phyloP scores from a whole-genome alignment of 2,797 vertebrate species.

The Thamnophis elegans region DNA sequence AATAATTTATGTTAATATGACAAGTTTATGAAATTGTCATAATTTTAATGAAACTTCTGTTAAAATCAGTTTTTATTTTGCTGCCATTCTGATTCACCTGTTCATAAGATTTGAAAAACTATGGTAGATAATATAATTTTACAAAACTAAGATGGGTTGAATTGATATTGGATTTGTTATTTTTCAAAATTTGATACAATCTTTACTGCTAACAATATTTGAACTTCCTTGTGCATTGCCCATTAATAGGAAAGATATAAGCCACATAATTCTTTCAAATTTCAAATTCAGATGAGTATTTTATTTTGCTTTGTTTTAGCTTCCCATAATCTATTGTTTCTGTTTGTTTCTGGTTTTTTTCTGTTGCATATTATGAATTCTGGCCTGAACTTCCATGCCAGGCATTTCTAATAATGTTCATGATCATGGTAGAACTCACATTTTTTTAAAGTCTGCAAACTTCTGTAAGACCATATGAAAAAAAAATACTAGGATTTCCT shows the following conservation, averaged over 20 bases:
- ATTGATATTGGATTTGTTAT: not conserved
- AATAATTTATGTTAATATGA: not conserved
- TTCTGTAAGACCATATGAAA: not conserved
- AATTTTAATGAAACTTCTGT: not conserved
- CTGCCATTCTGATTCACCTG: not conserved
- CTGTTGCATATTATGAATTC: not conserved
- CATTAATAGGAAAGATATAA: not conserved
- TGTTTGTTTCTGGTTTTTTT: too few relatives aligned
- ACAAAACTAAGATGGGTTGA: not conserved
- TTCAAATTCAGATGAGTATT: not conserved
- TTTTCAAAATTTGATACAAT: not conserved
- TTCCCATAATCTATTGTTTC: not conserved
- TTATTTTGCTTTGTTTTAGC: not conserved
- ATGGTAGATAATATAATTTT: not conserved
- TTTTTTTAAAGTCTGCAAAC: not conserved
- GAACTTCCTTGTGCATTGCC: not conserved
- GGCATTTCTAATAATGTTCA: not conserved
- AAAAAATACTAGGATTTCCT: not conserved
- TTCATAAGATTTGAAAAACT: not conserved
- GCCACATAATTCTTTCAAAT: not conserved
- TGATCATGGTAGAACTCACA: not conserved
- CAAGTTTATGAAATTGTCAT: rapidly evolving
- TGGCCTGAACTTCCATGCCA: not conserved
- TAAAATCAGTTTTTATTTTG: not conserved
- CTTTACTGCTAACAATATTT: not conserved